Conservation (phyloP, 2,888 invertebrate species). For the Elmis aenea region DNA sequence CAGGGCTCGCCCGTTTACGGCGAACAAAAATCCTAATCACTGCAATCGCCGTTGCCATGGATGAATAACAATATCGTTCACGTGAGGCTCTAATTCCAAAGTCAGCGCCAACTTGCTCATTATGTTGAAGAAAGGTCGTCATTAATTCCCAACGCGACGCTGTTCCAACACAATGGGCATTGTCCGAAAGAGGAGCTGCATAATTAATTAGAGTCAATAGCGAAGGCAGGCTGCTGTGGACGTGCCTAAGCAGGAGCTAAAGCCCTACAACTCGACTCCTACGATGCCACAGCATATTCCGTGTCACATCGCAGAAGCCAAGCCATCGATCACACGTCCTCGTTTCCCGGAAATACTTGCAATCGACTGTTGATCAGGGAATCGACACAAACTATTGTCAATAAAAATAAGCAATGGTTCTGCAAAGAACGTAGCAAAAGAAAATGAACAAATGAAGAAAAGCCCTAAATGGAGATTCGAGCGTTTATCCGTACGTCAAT, state of each 20-base stretch:
- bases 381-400: too few species aligned
- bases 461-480: too few species aligned
- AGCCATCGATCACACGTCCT: constrained; percentile 8
- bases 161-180: constrained; percentile 30
- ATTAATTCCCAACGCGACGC: constrained; percentile 30
- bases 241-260: constrained; percentile 8
- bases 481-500: too few species aligned
- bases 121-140: constrained; percentile 28
- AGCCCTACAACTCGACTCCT: too few species aligned
- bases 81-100: constrained; percentile 11
- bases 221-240: constrained; percentile 8
- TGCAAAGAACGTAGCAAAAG: too few species aligned
- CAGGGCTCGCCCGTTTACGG: constrained; percentile 6
- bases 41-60: too few species aligned
- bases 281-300: constrained; percentile 11
- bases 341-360: too few species aligned
- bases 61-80: constrained; percentile 9
- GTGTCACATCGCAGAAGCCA: constrained; percentile 12
- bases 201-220: constrained; percentile 31
- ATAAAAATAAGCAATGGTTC: too few species aligned
- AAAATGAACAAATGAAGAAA: too few species aligned
- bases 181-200: constrained; percentile 32
- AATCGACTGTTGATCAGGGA: too few species aligned
- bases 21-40: constrained; percentile 7
- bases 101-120: constrained; percentile 14